Percentiles rank a stretch among this genome's conserved stretches.
Evolutionary conservation across 2,113 vertebrate species (phyloP).

Genomic region (Collichthys lucidus): DNA sequence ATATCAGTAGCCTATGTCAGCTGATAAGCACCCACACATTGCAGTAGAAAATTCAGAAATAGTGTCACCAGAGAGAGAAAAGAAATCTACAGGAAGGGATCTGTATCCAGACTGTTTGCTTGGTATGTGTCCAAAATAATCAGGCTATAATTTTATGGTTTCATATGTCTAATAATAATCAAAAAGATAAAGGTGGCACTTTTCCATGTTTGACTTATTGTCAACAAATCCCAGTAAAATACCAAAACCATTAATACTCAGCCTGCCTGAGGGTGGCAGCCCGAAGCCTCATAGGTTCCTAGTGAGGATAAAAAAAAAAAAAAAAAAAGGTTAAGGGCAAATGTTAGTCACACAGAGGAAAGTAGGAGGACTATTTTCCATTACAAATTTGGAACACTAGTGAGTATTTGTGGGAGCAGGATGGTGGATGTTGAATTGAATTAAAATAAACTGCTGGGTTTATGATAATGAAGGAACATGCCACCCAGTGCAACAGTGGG

Average conservation of each 20-base stretch:
- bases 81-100: too few species aligned
- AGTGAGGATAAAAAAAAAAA: too few species aligned
- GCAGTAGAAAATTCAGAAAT: too few species aligned
- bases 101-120: too few species aligned
- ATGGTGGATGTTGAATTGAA: neutral
- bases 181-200: neutral
- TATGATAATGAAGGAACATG: neutral
- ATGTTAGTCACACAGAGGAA: neutral
- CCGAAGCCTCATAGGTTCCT: too few species aligned
- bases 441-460: neutral
- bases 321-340: neutral
- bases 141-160: too few species aligned
- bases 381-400: neutral
- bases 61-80: too few species aligned
- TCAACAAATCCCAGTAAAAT: neutral
- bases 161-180: too few species aligned
- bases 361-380: neutral
- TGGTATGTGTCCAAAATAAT: too few species aligned
- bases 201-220: neutral
- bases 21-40: too few species aligned
- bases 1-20: too few species aligned
- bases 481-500: neutral
- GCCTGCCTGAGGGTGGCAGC: neutral
- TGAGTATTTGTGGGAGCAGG: neutral
- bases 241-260: neutral